phyloP scores from a whole-genome alignment of 2,113 vertebrate species.

The Eublepharis macularius region DNA sequence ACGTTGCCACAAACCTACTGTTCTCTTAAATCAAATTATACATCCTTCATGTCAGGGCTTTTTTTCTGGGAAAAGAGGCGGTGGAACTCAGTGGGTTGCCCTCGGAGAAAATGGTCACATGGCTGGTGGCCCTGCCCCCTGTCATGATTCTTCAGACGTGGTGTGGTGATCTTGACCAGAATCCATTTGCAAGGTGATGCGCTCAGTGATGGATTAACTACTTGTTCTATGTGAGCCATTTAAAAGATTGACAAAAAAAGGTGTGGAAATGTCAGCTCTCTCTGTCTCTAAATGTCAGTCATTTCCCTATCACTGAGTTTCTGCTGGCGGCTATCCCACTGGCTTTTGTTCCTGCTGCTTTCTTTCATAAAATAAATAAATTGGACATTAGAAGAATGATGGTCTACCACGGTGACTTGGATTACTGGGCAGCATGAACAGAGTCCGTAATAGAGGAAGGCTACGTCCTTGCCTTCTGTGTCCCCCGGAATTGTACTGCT shows the following conservation, averaged over 20 bases:
- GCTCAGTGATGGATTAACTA: slow-evolving; percentile 53
- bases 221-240: slow-evolving; percentile 14
- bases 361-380: neutral
- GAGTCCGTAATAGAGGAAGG: too few species aligned
- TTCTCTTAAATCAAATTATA: slow-evolving; percentile 45
- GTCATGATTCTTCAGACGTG: slow-evolving; percentile 11
- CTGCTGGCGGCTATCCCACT: slow-evolving; percentile 24
- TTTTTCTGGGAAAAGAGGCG: too few species aligned
- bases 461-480: too few species aligned
- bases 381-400: neutral
- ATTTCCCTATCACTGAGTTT: slow-evolving; percentile 44
- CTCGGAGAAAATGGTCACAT: too few species aligned
- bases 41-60: slow-evolving; percentile 42
- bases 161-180: slow-evolving; percentile 40
- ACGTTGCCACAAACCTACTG: neutral
- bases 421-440: too few species aligned
- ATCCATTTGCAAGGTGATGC: slow-evolving; percentile 42
- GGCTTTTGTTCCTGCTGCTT: slow-evolving; percentile 13
- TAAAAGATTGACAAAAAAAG: slow-evolving; percentile 52
- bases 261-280: slow-evolving; percentile 59
- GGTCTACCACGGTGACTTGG: neutral
- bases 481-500: too few species aligned
- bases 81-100: too few species aligned
- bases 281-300: slow-evolving; percentile 48
- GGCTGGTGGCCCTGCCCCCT: too few species aligned